These are phyloP conservation scores for Paradoxurus hermaphroditus DNA, from an alignment of 2,113 vertebrate genomes.

Conservation along the genomic window DNA sequence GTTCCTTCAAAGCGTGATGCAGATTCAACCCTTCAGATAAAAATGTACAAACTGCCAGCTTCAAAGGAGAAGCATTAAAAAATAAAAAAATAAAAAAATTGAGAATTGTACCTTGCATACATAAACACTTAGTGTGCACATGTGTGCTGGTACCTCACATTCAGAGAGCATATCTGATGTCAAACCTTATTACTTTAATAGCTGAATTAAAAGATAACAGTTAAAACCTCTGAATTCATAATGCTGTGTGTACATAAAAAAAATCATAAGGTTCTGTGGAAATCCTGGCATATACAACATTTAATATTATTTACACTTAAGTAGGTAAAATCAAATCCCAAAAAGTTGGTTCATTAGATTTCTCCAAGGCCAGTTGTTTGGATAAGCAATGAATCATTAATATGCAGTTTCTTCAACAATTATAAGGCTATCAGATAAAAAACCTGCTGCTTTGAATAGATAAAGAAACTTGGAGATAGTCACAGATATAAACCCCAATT, in stretches of 20 bases:
- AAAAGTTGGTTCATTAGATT: conserved; percentile 82
- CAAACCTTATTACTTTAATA: conserved; percentile 69
- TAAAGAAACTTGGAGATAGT: conserved; percentile 81
- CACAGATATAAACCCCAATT: conserved; percentile 78
- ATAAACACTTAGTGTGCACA: conserved; percentile 13
- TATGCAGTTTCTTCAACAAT: conserved; percentile 82
- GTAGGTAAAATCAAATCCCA: conserved; percentile 84
- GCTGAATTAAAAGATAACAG: conserved; percentile 61
- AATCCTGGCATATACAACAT: conserved; percentile 79
- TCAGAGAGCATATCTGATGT: conserved; percentile 29
- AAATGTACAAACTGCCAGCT: conserved; percentile 51
- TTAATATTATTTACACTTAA: conserved; percentile 87
- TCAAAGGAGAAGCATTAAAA: conserved; percentile 65
- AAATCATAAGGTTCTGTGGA: conserved; percentile 68
- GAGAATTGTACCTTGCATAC: conserved; percentile 39
- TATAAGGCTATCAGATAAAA: conserved; percentile 83
- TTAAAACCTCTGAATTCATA: conserved; percentile 72
- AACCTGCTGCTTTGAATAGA: conserved; percentile 82
- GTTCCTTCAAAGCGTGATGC: conserved; percentile 53
- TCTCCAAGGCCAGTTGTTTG: conserved; percentile 86
- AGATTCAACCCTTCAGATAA: conserved; percentile 54
- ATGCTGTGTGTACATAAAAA: conserved; percentile 69
- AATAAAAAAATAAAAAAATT: not conserved
- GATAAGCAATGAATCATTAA: conserved; percentile 83
- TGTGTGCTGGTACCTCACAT: conserved; percentile 46